phyloP scores from a whole-genome alignment of 2,888 invertebrate genomes.

The Macrosiphum euphorbiae region DNA sequence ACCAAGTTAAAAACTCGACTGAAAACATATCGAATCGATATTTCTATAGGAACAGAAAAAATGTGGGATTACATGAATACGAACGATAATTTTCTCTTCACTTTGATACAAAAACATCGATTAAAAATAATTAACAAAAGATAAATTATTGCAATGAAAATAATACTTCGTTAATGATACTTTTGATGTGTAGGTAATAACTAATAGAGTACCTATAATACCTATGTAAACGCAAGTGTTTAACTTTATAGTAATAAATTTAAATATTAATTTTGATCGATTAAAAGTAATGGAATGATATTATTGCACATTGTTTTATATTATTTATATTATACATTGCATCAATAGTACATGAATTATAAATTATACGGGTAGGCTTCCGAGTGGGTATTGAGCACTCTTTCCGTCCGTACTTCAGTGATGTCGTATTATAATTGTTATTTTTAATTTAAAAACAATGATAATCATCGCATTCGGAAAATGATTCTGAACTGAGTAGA shows the following conservation, averaged over 20 bases:
- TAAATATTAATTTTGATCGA: not conserved
- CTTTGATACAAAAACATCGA: not conserved
- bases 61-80: not conserved
- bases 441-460: not conserved
- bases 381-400: not conserved
- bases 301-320: not conserved
- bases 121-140: not conserved
- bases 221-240: not conserved
- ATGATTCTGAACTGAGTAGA: not conserved
- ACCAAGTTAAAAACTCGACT: not conserved
- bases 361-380: not conserved
- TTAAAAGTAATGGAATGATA: not conserved
- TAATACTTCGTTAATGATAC: not conserved
- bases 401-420: not conserved
- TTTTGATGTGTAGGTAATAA: not conserved
- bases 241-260: not conserved
- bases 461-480: not conserved
- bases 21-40: not conserved
- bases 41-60: not conserved
- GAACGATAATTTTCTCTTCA: not conserved
- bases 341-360: not conserved
- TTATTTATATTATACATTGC: not conserved
- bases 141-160: not conserved
- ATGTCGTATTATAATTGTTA: slow-evolving; percentile 9
- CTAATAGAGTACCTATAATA: not conserved